Evolutionary conservation across 2,888 invertebrate genomes (phyloP).

Genomic region (Cerastis leucographa): DNA sequence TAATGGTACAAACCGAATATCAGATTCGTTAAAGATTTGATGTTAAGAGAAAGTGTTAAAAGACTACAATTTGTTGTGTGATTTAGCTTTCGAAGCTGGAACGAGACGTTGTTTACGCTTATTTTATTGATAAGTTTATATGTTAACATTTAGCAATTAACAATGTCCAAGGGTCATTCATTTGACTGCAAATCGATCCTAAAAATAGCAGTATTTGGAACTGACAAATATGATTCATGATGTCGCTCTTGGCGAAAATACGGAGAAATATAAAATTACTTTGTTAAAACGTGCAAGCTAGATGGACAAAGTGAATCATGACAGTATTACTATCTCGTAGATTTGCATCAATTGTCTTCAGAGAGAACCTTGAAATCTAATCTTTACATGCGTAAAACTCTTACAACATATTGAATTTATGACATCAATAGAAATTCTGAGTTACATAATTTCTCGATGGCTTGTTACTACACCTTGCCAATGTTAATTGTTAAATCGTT

Average conservation of each 20-base stretch:
- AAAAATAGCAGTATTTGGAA: background rate
- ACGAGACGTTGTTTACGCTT: conserved; percentile 54
- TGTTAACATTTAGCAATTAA: conserved; percentile 37
- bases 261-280: background rate
- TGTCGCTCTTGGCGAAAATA: background rate
- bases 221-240: background rate
- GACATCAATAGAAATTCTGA: conserved; percentile 1
- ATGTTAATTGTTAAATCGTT: conserved; percentile 41
- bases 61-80: conserved; percentile 57
- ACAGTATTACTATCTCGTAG: conserved; percentile 7
- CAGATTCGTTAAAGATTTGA: conserved; percentile 48
- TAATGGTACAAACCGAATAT: conserved; percentile 52
- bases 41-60: conserved; percentile 54
- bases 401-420: conserved; percentile 4
- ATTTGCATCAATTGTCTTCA: conserved; percentile 27
- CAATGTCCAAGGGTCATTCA: conserved; percentile 6
- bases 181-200: background rate
- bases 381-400: background rate
- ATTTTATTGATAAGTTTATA: conserved; percentile 50
- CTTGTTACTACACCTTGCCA: conserved; percentile 17
- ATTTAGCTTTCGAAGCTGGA: conserved; percentile 53
- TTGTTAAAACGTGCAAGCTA: background rate
- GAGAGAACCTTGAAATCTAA: conserved; percentile 24
- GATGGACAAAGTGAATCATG: background rate
- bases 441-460: background rate